Evolutionary conservation across 1,140 invertebrate species (phyloP), one percentile per base, ranked within the genome.

Genomic region (Hypothenemus hampei): DNA sequence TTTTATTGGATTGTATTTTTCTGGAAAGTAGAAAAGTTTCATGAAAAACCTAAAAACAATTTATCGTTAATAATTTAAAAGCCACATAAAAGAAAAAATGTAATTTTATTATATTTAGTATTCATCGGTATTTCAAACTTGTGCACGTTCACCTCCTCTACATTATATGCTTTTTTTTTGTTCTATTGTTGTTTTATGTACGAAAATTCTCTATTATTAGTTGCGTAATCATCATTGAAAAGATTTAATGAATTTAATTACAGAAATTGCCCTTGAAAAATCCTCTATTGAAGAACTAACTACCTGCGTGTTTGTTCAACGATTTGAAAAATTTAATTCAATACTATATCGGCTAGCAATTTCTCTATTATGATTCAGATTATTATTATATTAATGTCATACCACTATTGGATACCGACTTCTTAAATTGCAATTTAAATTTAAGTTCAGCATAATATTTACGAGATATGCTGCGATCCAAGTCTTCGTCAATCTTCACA

Each of bases 201-300:
- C 50, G 24, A 43, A 44, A 52, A 49, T 36, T 49, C 47, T 39
- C 13, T 20, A 3, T 22, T 18, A 41, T 40, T 44, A 40, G 40
- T 52, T 52, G 41, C 50, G 50, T 35, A 52, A 52, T 52, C 1
- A 8, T 39, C 39, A 52, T 43, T 52, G 37, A 52, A 52, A 33
- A 31, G 41, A 43, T 52, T 43, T 52, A 52, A 44, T 44, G 50
- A 35, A 22, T 52, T 52, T 52, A 52, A 52, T 52, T 52, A 13
- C n/a, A n/a, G 18, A 43, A 35, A 52, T 52, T 36, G 24, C 50
- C 50, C 50, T 52, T 52, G 50, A 44, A 35, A 44, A 43, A 43
- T 41, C 40, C 50, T 43, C 16, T 49, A 49, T 49, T 52, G 18
- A 52, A 52, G 50, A 52, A 40, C 50, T 52, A 52, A 22, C 33